Base-by-base conservation (phyloP, 2,797 vertebrate species). In the Melanotaenia pygmaea region DNA sequence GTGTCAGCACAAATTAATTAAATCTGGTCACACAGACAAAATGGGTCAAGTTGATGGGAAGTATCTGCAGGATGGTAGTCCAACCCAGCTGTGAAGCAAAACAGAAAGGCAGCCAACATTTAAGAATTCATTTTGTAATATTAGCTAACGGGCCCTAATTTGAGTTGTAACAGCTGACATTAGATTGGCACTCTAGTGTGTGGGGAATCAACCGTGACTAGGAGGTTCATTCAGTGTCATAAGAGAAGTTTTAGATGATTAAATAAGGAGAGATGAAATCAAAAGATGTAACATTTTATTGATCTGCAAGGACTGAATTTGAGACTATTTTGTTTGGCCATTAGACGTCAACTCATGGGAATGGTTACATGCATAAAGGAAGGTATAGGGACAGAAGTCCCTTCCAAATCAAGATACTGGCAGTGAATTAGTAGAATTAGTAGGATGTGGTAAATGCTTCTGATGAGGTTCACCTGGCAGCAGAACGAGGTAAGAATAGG, bases 1-100 rank as follows among this genome's bases (percentile, higher is more conserved):
- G 81, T 77, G 76, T 84, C 76, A 78, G 58, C 37, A 32, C 64
- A 63, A 68, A 79, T 24, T 1, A 58, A 81, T 85, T 72, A 67
- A 16, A 51, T 54, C 34, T 24, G 6, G 45, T 62, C 64, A 64
- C 57, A 71, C 63, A 24, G 28, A 73, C 40, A 54, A 73, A 78
- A 71, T 61, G 60, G 69, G 64, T 40, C 66, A 32, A 53, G 72
- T 78, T 72, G 43, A 67, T 56, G 64, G 35, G 80, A 1, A 68
- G 57, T 61, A 22, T 67, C 26, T 60, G 4, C 13, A 24, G 24
- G 4, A 40, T 0, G 35, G 32, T 34, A 60, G 38, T 54, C 43
- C 24, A 59, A 67, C 45, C n/a, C 37, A 60, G 12, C 64, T 47
- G 3, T 16, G 26, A 66, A 30, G 54, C 10, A 38, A 12, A 80